Evolutionary conservation across 1,140 invertebrate species (phyloP), one percentile per base, ranked within the genome.

Genomic region (Cotesia glomerata): DNA sequence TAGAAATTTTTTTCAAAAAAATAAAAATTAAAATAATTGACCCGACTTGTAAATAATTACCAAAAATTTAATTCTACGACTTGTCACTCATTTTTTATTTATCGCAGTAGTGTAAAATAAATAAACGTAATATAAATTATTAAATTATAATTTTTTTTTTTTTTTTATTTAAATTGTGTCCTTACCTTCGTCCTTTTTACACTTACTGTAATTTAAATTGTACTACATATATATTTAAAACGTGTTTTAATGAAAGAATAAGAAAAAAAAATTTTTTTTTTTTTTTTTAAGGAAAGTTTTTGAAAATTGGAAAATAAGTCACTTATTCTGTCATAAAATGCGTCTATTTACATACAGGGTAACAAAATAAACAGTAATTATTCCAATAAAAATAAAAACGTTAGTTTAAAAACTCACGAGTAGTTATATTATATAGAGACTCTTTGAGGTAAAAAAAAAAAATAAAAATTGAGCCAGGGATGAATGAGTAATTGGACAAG

Each of bases 291-390:
- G 1, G 1, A 39, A 39, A 39, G 36, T 39, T 39, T 39, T 39
- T 1, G 5, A 4, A 39, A 39, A 8, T 39, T 39, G 5, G 36
- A 39, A 39, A 39, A 39, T 9, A 54, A 14, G 5, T 13, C n/a
- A 65, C 51, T 71, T 67, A n/a, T 62, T 70, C 73, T 72, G 75
- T 79, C 78, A 77, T 75, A 82, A 74, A 76, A 73, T 76, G 73
- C 75, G 74, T 71, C 76, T 81, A 82, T 81, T 76, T 76, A 85
- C 39, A 45, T 81, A 86, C 86, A 86, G 85, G 85, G 86, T 87
- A 86, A 83, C 77, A 84, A 14, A 51, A 65, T 36, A 18, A 52
- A 32, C 18, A 81, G 75, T 77, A 78, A 81, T 72, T 77, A 80
- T 81, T 79, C 77, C 76, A 75, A 77, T 74, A 56, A 74, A 77